Conservation (phyloP, 2,888 invertebrate species). For the Tenthredo livida region DNA sequence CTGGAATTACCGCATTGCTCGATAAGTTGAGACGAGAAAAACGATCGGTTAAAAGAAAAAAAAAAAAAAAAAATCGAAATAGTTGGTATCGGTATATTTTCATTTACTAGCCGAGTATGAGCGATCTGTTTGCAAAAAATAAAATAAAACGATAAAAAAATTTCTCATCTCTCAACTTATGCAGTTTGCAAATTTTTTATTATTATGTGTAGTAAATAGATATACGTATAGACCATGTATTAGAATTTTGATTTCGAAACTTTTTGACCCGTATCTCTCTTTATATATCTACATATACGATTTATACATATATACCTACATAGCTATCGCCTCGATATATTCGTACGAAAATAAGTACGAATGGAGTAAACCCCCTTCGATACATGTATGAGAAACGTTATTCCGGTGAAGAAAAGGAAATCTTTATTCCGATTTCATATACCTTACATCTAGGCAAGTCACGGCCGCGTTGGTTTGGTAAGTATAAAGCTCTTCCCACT, state of each 20-base stretch:
- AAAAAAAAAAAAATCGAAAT: not conserved
- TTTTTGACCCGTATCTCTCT: too few relatives aligned
- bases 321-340: too few relatives aligned
- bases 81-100: not conserved
- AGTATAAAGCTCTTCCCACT: constrained; percentile 19
- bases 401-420: not conserved
- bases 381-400: not conserved
- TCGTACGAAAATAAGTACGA: too few relatives aligned
- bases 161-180: too few relatives aligned
- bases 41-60: not conserved
- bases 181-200: too few relatives aligned
- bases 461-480: not conserved
- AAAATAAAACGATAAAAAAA: not conserved
- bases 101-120: not conserved
- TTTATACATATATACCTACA: too few relatives aligned
- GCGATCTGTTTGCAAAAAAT: not conserved
- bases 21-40: not conserved
- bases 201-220: too few relatives aligned
- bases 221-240: too few relatives aligned
- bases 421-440: constrained; percentile 6
- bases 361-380: not conserved
- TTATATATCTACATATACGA: too few relatives aligned
- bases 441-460: not conserved
- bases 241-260: too few relatives aligned
- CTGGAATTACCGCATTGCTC: not conserved